phyloP scores from a whole-genome alignment of 2,113 vertebrate genomes.

The Hypocryptadius cinnamomeus region DNA sequence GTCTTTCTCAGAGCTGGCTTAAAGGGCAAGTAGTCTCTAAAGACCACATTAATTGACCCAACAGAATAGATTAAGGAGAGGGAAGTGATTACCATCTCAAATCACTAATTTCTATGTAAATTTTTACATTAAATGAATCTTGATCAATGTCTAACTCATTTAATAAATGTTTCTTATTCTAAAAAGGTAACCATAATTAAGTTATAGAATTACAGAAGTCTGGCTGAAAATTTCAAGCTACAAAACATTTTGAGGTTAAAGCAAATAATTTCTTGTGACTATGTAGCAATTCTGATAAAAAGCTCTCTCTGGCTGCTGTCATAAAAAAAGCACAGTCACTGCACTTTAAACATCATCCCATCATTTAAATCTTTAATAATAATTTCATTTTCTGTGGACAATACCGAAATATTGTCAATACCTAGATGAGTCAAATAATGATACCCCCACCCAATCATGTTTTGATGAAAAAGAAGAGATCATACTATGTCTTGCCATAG shows the following conservation, averaged over 20 bases:
- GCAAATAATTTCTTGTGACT: neutral
- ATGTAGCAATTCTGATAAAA: neutral
- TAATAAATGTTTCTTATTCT: neutral
- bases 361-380: neutral
- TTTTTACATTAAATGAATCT: neutral
- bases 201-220: neutral
- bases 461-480: neutral
- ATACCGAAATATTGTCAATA: neutral
- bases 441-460: neutral
- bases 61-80: neutral
- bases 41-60: neutral
- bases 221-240: neutral
- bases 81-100: neutral
- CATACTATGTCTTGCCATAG: neutral
- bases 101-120: neutral
- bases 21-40: neutral
- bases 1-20: constrained; percentile 31
- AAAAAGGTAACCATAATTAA: neutral
- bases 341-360: neutral
- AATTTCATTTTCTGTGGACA: neutral
- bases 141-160: neutral
- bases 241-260: neutral
- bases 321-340: neutral
- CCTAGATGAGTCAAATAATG: neutral
- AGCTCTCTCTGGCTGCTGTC: neutral